Conservation (phyloP, 1,140 invertebrate species). For the Trypoxylus dichotomus region DNA sequence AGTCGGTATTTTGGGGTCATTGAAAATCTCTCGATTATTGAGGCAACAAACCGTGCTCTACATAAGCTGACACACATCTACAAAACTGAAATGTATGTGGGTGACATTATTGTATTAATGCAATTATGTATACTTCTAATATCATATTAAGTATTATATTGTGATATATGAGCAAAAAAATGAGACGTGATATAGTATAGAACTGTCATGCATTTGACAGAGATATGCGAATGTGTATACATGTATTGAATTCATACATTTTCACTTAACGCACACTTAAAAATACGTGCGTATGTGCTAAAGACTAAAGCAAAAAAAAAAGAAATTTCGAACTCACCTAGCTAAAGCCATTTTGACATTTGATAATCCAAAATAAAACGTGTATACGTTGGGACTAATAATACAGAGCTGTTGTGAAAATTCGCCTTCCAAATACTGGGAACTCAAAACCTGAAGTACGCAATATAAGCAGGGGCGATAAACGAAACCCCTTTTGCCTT, state of each 20-base stretch:
- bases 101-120: constrained; percentile 34
- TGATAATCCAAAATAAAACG: constrained; percentile 39
- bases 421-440: not conserved
- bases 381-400: not conserved
- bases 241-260: not conserved
- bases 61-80: constrained; percentile 43
- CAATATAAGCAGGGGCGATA: not conserved
- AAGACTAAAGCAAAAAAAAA: not conserved
- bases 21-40: constrained; percentile 44
- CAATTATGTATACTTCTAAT: not conserved
- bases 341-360: constrained; percentile 44
- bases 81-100: constrained; percentile 33
- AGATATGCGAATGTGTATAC: not conserved
- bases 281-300: not conserved
- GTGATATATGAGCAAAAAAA: constrained; percentile 27
- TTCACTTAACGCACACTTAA: not conserved
- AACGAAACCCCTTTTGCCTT: not conserved
- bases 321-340: constrained; percentile 35
- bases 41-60: constrained; percentile 45
- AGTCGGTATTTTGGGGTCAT: constrained; percentile 44
- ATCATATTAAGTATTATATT: not conserved
- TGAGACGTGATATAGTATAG: not conserved
- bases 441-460: not conserved
- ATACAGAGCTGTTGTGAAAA: not conserved
- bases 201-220: constrained; percentile 27